phyloP scores from a whole-genome alignment of 64 coral and sea anemone genomes.

The Trachythela sp. region DNA sequence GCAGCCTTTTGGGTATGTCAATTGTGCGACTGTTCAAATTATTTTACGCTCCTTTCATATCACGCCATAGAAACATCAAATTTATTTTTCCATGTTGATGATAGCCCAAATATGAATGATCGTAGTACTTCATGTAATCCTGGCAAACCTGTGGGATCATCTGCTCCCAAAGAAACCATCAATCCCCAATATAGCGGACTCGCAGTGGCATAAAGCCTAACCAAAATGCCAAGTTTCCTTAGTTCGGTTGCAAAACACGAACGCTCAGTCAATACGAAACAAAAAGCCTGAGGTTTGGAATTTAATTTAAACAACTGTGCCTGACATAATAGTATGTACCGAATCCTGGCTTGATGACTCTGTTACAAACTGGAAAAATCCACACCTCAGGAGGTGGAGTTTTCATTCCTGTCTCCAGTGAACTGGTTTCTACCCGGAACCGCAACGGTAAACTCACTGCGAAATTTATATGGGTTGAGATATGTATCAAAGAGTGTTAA shows the following conservation, averaged over 20 bases:
- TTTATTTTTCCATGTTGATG: no score
- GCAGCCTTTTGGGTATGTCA: no score
- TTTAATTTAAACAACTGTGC: conserved; percentile 1
- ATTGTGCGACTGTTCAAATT: no score
- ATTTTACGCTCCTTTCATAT: no score
- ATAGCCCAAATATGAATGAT: no score
- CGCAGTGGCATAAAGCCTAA: no score
- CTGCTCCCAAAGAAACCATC: no score
- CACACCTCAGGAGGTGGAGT: conserved; percentile 21
- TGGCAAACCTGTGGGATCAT: no score
- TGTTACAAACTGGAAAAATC: conserved; percentile 14
- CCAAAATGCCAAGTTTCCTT: no score
- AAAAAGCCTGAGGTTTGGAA: conserved; percentile 25
- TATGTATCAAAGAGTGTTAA: conserved; percentile 33
- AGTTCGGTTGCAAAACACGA: conserved; percentile 7
- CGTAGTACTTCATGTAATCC: no score
- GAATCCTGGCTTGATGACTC: conserved; percentile 26
- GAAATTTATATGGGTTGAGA: conserved; percentile 33
- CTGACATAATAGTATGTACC: conserved; percentile 29
- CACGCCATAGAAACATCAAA: no score
- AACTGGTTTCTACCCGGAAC: background rate
- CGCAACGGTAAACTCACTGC: conserved; percentile 2
- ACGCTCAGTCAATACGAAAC: conserved; percentile 10
- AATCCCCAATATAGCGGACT: no score
- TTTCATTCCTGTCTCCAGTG: conserved; percentile 20